Conservation (phyloP, 2,888 invertebrate genomes). For the Lapara coniferarum region DNA sequence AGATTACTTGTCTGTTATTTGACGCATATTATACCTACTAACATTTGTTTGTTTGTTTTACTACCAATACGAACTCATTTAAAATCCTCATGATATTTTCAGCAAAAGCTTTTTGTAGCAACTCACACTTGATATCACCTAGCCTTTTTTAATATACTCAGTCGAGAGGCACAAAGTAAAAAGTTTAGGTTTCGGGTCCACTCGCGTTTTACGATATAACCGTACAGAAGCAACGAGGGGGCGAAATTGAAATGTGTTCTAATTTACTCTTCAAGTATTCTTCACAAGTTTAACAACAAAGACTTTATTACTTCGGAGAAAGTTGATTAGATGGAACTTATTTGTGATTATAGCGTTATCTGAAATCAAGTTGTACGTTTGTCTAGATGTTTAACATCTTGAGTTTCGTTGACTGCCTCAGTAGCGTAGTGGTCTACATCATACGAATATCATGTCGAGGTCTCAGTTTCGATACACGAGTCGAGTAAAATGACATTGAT, state of each 20-base stretch:
- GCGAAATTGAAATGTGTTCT: constrained; percentile 35
- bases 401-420: too few relatives aligned
- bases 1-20: too few relatives aligned
- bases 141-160: constrained; percentile 31
- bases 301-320: constrained; percentile 30
- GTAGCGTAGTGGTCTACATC: too few relatives aligned
- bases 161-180: constrained; percentile 27
- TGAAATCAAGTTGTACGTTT: background rate
- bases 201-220: constrained; percentile 31
- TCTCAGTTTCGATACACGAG: too few relatives aligned
- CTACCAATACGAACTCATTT: too few relatives aligned
- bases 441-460: too few relatives aligned
- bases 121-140: constrained; percentile 14
- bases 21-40: too few relatives aligned
- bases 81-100: too few relatives aligned
- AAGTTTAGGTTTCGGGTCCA: constrained; percentile 27
- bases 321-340: constrained; percentile 14
- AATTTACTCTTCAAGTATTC: constrained; percentile 33
- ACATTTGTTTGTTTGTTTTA: too few relatives aligned
- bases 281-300: constrained; percentile 27
- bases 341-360: background rate
- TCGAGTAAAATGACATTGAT: too few relatives aligned
- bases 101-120: background rate
- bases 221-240: constrained; percentile 29
- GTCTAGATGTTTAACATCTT: too few relatives aligned